Conservation (phyloP, 2,113 vertebrate species). For the Podilymbus podiceps region DNA sequence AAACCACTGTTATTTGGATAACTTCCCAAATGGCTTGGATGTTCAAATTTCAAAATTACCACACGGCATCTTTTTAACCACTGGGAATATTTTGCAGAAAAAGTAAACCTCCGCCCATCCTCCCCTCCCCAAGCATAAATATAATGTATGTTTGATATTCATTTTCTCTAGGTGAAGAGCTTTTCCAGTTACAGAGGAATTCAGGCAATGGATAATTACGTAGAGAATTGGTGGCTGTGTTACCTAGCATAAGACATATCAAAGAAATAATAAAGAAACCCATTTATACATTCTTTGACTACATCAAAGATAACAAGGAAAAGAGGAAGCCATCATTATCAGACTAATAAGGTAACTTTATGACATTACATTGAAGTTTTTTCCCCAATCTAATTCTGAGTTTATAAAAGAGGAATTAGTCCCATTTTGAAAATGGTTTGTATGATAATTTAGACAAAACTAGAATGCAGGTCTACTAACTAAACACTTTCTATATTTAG, state of each 20-base stretch:
- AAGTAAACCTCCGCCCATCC: not conserved
- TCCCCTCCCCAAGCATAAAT: not conserved
- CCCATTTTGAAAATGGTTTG: not conserved
- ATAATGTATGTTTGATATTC: not conserved
- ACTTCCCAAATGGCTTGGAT: not conserved
- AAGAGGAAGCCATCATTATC: not conserved
- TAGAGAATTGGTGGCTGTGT: not conserved
- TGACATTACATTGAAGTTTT: not conserved
- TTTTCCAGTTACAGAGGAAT: not conserved
- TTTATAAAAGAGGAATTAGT: not conserved
- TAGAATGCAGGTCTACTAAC: not conserved
- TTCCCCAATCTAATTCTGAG: not conserved
- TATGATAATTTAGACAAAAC: not conserved
- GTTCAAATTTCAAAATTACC: not conserved
- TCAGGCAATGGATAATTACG: not conserved
- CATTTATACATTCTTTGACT: not conserved
- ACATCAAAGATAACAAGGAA: slow-evolving; percentile 10
- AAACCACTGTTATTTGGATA: not conserved
- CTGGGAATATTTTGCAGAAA: not conserved
- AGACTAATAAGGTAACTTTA: slow-evolving; percentile 1
- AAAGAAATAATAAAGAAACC: not conserved
- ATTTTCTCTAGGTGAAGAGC: not conserved
- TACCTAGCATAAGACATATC: not conserved
- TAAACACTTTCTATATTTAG: not conserved
- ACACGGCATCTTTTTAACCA: not conserved